phyloP scores from a whole-genome alignment of 2,888 invertebrate species.

The Hanleya hanleyi region DNA sequence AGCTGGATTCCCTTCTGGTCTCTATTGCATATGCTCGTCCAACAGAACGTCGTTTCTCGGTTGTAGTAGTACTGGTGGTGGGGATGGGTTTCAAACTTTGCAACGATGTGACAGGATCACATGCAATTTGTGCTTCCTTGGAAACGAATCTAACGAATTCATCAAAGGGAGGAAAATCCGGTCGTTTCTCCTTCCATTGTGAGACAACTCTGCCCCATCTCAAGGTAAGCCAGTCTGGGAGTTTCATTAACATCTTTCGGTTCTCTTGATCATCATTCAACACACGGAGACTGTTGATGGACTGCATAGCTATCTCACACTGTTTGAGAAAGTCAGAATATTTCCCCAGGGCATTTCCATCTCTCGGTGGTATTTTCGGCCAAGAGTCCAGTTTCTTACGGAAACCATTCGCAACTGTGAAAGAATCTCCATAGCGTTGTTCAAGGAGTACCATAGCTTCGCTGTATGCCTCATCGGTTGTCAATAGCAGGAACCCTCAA shows the following conservation, averaged over 20 bases:
- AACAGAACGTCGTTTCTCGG: neutral
- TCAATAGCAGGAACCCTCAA: constrained; percentile 37
- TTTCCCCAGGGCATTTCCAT: constrained; percentile 21
- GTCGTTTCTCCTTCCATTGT: neutral
- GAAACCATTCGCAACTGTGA: constrained; percentile 33
- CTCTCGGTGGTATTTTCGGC: constrained; percentile 28
- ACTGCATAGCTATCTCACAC: constrained; percentile 24
- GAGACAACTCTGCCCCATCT: constrained; percentile 26
- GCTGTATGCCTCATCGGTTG: constrained; percentile 27
- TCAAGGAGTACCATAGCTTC: constrained; percentile 27
- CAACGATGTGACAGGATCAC: constrained; percentile 3
- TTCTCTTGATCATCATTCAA: constrained; percentile 30
- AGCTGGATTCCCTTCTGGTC: neutral
- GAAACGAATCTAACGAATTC: constrained; percentile 8
- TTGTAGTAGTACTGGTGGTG: neutral
- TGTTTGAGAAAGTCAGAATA: constrained; percentile 28
- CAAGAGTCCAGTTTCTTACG: constrained; percentile 28
- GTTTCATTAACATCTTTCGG: constrained; percentile 25
- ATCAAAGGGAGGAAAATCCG: constrained; percentile 3
- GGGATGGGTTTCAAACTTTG: neutral
- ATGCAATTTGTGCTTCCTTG: constrained; percentile 14
- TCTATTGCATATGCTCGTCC: neutral
- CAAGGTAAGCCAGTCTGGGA: constrained; percentile 24
- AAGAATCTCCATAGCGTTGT: constrained; percentile 36
- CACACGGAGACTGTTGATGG: constrained; percentile 10